Percentiles rank a stretch among this genome's conserved stretches.
These are phyloP conservation scores for Heliconius himera DNA, from an alignment of 1,140 invertebrate species.

Conservation along the genomic window DNA sequence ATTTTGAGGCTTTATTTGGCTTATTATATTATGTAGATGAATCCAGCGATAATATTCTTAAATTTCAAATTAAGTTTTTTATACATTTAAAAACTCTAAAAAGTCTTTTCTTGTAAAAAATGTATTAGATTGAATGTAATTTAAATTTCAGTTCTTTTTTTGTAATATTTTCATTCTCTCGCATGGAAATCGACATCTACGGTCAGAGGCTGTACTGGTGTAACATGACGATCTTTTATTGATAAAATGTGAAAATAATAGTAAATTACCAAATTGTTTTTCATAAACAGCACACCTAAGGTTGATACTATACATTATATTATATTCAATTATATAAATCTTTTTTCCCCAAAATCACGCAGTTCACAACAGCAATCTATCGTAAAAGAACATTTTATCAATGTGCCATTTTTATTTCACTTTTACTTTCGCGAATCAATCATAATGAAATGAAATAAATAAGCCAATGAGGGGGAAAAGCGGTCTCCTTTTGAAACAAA, in stretches of 20 bases:
- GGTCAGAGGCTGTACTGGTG: too few relatives aligned
- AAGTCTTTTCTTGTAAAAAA: too few relatives aligned
- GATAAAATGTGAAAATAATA: too few relatives aligned
- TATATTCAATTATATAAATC: not conserved
- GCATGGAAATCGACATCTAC: too few relatives aligned
- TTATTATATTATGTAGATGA: not conserved
- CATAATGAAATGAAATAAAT: slow-evolving; percentile 60
- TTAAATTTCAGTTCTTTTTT: too few relatives aligned
- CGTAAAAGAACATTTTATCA: slow-evolving; percentile 17
- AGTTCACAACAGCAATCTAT: not conserved
- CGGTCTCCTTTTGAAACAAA: slow-evolving; percentile 59
- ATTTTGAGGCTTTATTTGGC: not conserved
- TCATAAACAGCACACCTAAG: too few relatives aligned
- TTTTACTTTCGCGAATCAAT: slow-evolving; percentile 52
- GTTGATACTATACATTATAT: not conserved
- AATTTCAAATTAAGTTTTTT: not conserved
- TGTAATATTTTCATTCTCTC: too few relatives aligned
- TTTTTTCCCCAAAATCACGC: not conserved
- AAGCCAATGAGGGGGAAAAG: slow-evolving; percentile 56
- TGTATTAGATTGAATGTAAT: too few relatives aligned
- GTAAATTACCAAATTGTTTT: too few relatives aligned
- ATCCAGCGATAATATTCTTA: not conserved
- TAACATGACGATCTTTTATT: too few relatives aligned
- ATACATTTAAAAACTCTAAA: not conserved
- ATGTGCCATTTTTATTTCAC: slow-evolving; percentile 31